phyloP scores from a whole-genome alignment of 37 sponge, comb jelly and placozoan species.

The Ianthella basta region DNA sequence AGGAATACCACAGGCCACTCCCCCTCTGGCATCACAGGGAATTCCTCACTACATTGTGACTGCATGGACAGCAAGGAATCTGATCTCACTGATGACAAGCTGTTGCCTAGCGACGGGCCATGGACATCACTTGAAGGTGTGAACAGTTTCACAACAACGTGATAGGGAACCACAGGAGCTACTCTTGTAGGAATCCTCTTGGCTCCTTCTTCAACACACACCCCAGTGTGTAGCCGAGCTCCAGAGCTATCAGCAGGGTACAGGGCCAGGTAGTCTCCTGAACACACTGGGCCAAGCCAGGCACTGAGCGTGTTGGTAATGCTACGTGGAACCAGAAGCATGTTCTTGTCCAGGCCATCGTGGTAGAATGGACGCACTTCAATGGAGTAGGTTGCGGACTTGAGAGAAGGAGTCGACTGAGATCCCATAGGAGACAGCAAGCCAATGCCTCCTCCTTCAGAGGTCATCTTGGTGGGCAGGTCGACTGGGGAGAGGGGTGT shows the following conservation, averaged over 20 bases:
- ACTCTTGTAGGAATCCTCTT: not conserved
- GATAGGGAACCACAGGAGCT: not conserved
- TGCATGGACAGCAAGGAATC: not conserved
- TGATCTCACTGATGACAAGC: not conserved
- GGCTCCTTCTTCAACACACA: too few relatives aligned
- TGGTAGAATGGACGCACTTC: conserved; percentile 24
- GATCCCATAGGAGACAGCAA: too few relatives aligned
- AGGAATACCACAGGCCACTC: conserved; percentile 19
- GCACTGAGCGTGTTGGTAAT: not conserved
- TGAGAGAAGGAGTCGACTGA: too few relatives aligned
- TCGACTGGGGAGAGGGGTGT: too few relatives aligned
- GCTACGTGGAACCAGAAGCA: conserved; percentile 2
- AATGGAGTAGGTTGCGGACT: not conserved
- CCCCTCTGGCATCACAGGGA: not conserved
- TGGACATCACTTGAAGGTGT: too few relatives aligned
- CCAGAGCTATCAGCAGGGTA: conserved; percentile 7
- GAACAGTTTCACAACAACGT: conserved; percentile 24
- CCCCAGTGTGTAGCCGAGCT: not conserved
- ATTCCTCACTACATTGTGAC: not conserved
- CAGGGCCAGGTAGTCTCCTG: conserved; percentile 3
- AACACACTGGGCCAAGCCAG: not conserved
- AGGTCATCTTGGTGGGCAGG: too few relatives aligned
- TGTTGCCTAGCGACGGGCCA: not conserved
- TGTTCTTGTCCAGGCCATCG: conserved; percentile 26
- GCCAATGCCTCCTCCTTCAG: too few relatives aligned